A percentile compares a stretch with the other conserved stretches of the same genome.
Conservation (phyloP, 2,113 vertebrate species). For the Trogon melanurus region DNA sequence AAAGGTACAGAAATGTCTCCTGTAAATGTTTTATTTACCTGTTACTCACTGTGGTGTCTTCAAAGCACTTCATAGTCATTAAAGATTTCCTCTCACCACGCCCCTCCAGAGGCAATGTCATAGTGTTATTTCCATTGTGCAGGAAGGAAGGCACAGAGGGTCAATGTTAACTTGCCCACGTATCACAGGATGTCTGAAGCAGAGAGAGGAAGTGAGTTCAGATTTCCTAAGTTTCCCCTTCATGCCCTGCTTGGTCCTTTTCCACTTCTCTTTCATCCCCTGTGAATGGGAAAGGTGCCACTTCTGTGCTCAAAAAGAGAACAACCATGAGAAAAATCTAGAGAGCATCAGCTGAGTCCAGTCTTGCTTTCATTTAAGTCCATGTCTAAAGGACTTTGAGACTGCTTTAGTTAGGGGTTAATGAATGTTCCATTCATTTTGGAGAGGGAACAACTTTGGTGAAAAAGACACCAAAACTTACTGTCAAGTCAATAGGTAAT, state of each 20-base stretch:
- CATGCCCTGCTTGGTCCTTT: not conserved
- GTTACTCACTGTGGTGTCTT: not conserved
- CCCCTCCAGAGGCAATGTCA: not conserved
- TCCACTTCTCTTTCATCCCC: not conserved
- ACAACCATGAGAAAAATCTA: not conserved
- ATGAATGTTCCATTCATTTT: not conserved
- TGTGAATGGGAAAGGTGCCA: not conserved
- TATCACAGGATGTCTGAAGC: not conserved
- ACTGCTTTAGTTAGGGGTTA: not conserved
- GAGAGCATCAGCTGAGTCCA: not conserved
- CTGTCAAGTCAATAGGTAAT: not conserved
- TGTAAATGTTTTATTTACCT: not conserved
- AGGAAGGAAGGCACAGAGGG: not conserved
- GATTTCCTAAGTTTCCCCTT: not conserved
- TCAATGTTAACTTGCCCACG: not conserved
- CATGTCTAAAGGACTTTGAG: not conserved
- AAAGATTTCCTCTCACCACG: not conserved
- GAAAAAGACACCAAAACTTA: not conserved
- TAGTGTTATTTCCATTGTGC: not conserved
- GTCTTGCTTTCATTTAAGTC: not conserved
- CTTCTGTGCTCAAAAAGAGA: not conserved
- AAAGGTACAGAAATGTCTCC: not conserved
- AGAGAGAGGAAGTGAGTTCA: not conserved
- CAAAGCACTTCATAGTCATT: not conserved
- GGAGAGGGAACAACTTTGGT: not conserved